Base-by-base conservation (phyloP, 1,140 invertebrate species). In the Ectropis grisescens region DNA sequence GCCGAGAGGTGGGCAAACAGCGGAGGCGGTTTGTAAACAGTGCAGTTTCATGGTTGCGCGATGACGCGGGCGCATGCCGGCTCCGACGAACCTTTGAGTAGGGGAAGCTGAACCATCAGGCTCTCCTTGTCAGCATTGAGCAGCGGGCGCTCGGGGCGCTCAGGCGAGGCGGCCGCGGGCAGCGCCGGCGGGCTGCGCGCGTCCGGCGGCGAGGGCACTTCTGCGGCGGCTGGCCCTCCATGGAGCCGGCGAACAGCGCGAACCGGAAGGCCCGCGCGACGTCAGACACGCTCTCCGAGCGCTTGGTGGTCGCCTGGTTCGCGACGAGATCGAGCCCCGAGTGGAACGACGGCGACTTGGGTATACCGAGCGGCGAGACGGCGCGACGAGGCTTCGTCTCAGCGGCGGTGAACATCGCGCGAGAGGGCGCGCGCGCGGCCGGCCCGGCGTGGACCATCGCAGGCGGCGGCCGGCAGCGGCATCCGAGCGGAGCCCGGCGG, bases 341-440 rank as follows among this genome's bases (percentile, higher is more conserved):
- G 62, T 93, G 91, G 71, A 93, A 93, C 58, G 91, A 93, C 19
- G 92, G 92, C 47, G 91, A 93, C 72, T 93, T 93, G 31, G 91
- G 92, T 58, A 93, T 88, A 30, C 90, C 90, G 58, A 88, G 76
- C 32, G 83, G 82, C 49, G 83, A 84, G 53, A 82, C 74, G 50
- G 62, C 68, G 49, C 67, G 68, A 53, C 81, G 82, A 50, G 84
- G 84, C 50, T 85, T 81, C 31, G 84, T 82, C 46, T 85, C 84
- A 54, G 70, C 72, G 60, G 74, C 59, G 59, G 61, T 45, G 61
- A 82, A 78, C 79, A 82, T 82, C 62, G 75, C 74, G 71, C 71
- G 68, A 62, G 69, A 67, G 57, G 75, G 64, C 64, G 67, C 72
- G 67, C 72, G 74, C 64, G 65, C 67, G 69, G 62, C 65, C 66